phyloP scores from a whole-genome alignment of 2,888 invertebrate species.

The Dasysyrphus albostriatus region DNA sequence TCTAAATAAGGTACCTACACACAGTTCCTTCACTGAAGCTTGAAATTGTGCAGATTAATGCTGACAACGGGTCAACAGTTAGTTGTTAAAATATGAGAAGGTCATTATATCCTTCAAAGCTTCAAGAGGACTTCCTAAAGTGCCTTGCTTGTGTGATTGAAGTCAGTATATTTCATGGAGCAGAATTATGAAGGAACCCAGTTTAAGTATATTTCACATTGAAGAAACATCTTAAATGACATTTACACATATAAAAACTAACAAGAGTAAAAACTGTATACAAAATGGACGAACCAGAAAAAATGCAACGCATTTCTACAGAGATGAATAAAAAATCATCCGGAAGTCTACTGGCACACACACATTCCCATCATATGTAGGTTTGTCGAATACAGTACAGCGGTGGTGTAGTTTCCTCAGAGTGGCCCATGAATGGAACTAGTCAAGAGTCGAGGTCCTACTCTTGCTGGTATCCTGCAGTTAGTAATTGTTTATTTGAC shows the following conservation, averaged over 20 bases:
- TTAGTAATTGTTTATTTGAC: slow-evolving; percentile 48
- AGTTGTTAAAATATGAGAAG: slow-evolving; percentile 26
- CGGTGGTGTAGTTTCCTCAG: not conserved
- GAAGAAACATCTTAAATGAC: not conserved
- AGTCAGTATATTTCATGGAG: not conserved
- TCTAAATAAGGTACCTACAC: slow-evolving; percentile 9
- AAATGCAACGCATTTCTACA: slow-evolving; percentile 24
- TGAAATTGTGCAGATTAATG: slow-evolving; percentile 5
- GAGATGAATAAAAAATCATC: slow-evolving; percentile 63
- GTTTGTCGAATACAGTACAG: not conserved
- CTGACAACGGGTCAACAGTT: slow-evolving; percentile 28
- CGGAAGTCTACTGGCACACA: slow-evolving; percentile 55
- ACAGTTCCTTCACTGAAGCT: not conserved
- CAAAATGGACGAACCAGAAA: not conserved
- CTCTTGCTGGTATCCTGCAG: slow-evolving; percentile 10
- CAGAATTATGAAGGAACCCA: not conserved
- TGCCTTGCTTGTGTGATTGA: not conserved
- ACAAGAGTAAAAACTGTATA: not conserved
- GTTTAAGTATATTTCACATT: not conserved
- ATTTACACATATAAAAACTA: slow-evolving; percentile 4
- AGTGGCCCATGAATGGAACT: slow-evolving; percentile 6
- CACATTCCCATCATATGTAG: not conserved
- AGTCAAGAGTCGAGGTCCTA: slow-evolving; percentile 1
- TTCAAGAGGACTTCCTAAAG: not conserved
- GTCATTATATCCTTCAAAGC: slow-evolving; percentile 24